Conservation (phyloP, 2,888 invertebrate genomes). For the Dysmachus trigonus region DNA sequence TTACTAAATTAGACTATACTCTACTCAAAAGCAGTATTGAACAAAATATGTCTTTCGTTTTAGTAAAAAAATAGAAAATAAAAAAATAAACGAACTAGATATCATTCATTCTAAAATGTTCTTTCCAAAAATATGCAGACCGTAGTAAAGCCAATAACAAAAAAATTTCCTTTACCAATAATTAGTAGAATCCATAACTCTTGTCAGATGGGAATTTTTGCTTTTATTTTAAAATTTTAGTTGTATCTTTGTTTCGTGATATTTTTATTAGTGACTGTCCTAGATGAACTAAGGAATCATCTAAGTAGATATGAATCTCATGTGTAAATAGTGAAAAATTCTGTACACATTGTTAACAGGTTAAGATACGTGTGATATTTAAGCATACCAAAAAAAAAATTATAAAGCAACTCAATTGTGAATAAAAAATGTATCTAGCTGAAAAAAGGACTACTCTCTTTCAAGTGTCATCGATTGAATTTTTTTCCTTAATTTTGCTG, state of each 20-base stretch:
- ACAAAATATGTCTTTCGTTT: neutral
- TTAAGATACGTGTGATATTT: constrained; percentile 37
- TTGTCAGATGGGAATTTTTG: constrained; percentile 62
- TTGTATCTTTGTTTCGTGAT: neutral
- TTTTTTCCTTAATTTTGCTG: neutral
- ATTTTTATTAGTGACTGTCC: neutral
- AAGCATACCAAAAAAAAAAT: constrained; percentile 17
- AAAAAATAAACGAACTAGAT: neutral
- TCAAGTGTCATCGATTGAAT: neutral
- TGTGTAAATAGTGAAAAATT: constrained; percentile 14
- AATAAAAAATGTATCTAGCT: constrained; percentile 28
- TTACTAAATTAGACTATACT: neutral
- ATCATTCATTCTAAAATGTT: neutral
- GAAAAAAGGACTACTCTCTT: neutral
- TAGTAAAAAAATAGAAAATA: neutral
- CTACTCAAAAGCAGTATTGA: neutral
- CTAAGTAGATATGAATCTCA: neutral
- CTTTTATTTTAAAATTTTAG: constrained; percentile 3
- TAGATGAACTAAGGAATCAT: neutral
- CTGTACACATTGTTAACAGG: constrained; percentile 22
- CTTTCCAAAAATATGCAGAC: neutral
- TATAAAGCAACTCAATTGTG: constrained; percentile 10
- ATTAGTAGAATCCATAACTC: constrained; percentile 57
- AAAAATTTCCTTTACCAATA: neutral
- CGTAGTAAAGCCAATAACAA: neutral